A percentile compares a stretch with the other conserved stretches of the same genome.
Evolutionary conservation across 1,140 invertebrate species (phyloP).

Genomic region (Drosophila micromelanica): DNA sequence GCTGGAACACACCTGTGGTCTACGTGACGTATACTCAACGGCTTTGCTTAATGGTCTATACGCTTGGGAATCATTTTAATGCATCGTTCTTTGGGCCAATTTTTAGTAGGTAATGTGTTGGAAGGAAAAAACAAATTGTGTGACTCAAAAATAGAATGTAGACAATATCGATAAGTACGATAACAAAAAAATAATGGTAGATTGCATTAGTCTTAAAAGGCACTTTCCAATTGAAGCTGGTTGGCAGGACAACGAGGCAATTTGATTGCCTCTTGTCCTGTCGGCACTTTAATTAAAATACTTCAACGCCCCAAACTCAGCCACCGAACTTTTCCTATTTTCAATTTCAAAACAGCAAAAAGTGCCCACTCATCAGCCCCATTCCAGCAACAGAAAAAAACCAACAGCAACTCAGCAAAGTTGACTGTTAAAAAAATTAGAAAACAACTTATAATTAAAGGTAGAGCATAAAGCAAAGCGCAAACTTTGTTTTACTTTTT

Average conservation of each 20-base stretch:
- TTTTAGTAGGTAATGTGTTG: conserved; percentile 1
- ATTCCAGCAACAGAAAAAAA: conserved; percentile 1
- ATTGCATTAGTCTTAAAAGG: not conserved
- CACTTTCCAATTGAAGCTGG: not conserved
- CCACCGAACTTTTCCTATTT: conserved; percentile 72
- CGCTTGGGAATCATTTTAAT: conserved; percentile 14
- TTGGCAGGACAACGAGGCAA: conserved; percentile 16
- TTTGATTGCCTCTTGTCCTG: conserved; percentile 30
- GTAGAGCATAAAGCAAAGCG: conserved; percentile 51
- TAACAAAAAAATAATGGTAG: not conserved
- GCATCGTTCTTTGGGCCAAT: not conserved
- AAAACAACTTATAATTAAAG: conserved; percentile 75
- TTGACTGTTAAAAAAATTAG: conserved; percentile 33
- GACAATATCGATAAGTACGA: not conserved
- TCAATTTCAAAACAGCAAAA: conserved; percentile 38
- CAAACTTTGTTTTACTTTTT: conserved; percentile 61
- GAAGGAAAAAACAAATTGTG: not conserved
- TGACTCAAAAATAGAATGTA: not conserved
- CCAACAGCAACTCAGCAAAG: conserved; percentile 14
- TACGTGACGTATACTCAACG: conserved; percentile 38
- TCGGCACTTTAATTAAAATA: conserved; percentile 73
- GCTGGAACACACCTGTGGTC: conserved; percentile 43
- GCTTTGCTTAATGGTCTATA: conserved; percentile 33
- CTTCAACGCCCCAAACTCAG: conserved; percentile 45
- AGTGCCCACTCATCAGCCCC: conserved; percentile 34